A percentile compares a stretch with the other conserved stretches of the same genome.
Evolutionary conservation across 1,140 invertebrate genomes (phyloP).

Genomic region (Samia ricini): DNA sequence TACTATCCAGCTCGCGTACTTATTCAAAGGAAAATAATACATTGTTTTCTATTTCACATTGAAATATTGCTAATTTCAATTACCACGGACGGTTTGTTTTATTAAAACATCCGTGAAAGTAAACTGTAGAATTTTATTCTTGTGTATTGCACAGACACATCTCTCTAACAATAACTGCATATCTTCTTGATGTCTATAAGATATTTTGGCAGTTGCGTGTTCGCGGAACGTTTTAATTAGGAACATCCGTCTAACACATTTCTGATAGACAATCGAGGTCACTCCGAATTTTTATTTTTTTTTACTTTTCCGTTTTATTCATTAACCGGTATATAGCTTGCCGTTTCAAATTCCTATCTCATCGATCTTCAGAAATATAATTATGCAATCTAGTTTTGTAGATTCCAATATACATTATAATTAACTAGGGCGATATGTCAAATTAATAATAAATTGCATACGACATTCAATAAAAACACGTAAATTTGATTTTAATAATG

Average conservation of each 20-base stretch:
- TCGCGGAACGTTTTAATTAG: slow-evolving; percentile 2
- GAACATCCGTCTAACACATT: slow-evolving; percentile 3
- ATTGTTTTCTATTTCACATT: neutral
- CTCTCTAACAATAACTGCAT: neutral
- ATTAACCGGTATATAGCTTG: neutral
- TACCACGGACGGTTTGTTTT: neutral
- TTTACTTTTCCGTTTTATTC: neutral
- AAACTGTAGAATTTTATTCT: neutral
- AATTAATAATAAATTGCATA: neutral
- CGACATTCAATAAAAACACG: neutral
- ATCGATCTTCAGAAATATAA: neutral
- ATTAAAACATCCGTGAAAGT: neutral
- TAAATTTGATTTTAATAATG: neutral
- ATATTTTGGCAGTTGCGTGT: slow-evolving; percentile 1
- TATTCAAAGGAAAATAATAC: neutral
- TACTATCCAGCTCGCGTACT: neutral
- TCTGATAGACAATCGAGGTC: slow-evolving; percentile 1
- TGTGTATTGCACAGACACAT: neutral
- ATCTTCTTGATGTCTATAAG: neutral
- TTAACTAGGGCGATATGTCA: neutral
- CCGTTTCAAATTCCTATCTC: neutral
- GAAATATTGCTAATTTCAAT: neutral
- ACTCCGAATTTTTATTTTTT: neutral
- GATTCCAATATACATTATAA: neutral
- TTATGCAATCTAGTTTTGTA: neutral